Base-by-base conservation (phyloP, 2,113 vertebrate species). In the Anoura caudifer region DNA sequence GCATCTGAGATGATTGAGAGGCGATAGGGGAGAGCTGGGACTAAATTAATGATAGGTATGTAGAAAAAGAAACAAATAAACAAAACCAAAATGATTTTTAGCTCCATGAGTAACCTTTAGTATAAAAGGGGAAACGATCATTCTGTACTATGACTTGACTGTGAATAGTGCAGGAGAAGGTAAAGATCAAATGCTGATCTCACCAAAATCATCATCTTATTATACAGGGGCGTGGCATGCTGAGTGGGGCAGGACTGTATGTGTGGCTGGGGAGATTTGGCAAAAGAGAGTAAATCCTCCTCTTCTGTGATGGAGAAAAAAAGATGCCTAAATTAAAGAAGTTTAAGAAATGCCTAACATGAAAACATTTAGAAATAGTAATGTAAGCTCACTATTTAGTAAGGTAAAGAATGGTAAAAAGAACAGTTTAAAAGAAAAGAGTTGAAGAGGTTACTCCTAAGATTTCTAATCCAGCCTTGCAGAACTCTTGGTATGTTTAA, bases 161-260 rank as follows among this genome's bases (percentile, higher is more conserved):
- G 87, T 91, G 61, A 77, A 69, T 26, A 79, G 22, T 77, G 45
- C 83, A 67, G 61, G 54, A 43, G 76, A 93, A 81, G 33, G 13
- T 73, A 89, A 91, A 94, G 82, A 86, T 19, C 82, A 82, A 82
- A 85, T 82, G 86, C 80, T 82, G 82, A 81, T 65, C 59, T 91
- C 94, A 85, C 95, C 65, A 65, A 75, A 87, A 85, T 47, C 63
- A 61, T 43, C 41, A 73, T 89, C 38, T 67, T 54, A 73, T 73
- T 93, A 73, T 4, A 54, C 5, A 19, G 38, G 41, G 52, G 52
- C 61, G 69, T 19, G 47, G 4, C 31, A 11, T 19, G 43, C 4
- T 59, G 52, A 50, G 54, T 15, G 3, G 69, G n/a, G 14, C 24
- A 70, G 87, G 85, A 43, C 63, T 54, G 10, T 15, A 19, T 45